Evolutionary conservation across 1,140 invertebrate species (phyloP).

Genomic region (Chironomus striatipennis): DNA sequence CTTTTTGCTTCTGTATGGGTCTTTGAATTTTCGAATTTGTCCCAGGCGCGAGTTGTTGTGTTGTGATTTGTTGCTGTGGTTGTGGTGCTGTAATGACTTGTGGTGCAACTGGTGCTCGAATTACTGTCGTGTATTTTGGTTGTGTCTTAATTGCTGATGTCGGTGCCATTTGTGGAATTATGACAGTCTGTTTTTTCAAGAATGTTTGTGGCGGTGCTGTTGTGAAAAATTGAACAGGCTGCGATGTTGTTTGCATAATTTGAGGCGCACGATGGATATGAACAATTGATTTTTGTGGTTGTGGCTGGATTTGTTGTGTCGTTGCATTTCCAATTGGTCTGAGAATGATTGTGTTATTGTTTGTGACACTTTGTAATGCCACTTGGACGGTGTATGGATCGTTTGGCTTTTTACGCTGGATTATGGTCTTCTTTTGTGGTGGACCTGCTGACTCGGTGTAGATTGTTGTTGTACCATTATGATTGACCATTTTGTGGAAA

Average conservation of each 20-base stretch:
- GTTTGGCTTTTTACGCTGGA: not conserved
- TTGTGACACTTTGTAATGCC: not conserved
- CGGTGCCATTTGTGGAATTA: constrained; percentile 24
- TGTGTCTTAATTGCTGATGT: constrained; percentile 24
- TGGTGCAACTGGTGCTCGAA: constrained; percentile 22
- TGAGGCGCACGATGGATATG: not conserved
- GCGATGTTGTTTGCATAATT: constrained; percentile 28
- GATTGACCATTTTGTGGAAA: constrained; percentile 6
- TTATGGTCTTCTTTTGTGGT: constrained; percentile 3
- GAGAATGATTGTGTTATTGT: constrained; percentile 16
- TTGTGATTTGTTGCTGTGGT: constrained; percentile 29
- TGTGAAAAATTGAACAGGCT: constrained; percentile 38
- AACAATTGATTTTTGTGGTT: constrained; percentile 7
- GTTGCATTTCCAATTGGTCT: not conserved
- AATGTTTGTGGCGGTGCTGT: constrained; percentile 34
- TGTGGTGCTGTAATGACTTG: not conserved
- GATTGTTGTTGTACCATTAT: constrained; percentile 19
- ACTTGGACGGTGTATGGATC: constrained; percentile 15
- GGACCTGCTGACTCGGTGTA: not conserved
- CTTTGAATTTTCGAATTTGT: not conserved
- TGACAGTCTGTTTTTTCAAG: not conserved
- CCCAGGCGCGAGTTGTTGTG: constrained; percentile 21
- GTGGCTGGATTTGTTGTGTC: not conserved
- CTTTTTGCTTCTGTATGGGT: not conserved
- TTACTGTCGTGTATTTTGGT: constrained; percentile 9